Conservation (phyloP, 2,113 vertebrate genomes). For the Chionis minor region DNA sequence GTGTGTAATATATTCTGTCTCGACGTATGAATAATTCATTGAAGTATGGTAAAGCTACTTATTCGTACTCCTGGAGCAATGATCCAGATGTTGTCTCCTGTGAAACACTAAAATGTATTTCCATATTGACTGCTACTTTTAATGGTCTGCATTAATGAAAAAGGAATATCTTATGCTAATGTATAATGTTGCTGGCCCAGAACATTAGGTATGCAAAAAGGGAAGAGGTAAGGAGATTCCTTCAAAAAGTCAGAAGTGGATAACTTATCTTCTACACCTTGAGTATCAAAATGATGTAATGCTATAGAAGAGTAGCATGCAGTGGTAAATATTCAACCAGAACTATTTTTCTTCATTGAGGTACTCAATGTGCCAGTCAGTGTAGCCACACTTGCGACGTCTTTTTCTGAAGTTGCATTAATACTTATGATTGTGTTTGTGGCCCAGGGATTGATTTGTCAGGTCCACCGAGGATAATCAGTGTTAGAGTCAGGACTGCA, state of each 20-base stretch:
- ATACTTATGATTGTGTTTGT: background rate
- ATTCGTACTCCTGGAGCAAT: background rate
- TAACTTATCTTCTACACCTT: background rate
- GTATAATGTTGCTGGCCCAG: background rate
- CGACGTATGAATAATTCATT: background rate
- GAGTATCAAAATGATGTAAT: background rate
- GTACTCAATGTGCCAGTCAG: background rate
- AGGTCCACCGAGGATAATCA: background rate
- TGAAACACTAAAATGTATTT: background rate
- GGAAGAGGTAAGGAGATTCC: background rate
- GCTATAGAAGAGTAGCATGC: background rate
- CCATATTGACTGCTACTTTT: background rate
- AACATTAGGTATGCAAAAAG: background rate
- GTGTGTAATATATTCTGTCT: background rate
- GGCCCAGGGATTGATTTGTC: background rate
- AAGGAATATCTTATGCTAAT: background rate
- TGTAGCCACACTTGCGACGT: background rate
- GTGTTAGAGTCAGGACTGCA: background rate
- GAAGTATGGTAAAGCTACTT: background rate
- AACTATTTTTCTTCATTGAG: background rate
- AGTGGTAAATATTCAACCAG: background rate
- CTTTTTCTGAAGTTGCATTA: background rate
- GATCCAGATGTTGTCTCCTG: background rate
- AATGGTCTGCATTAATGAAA: background rate
- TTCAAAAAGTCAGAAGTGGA: background rate